Base-by-base conservation (phyloP, 2,113 vertebrate genomes). In the Lagenorhynchus albirostris region DNA sequence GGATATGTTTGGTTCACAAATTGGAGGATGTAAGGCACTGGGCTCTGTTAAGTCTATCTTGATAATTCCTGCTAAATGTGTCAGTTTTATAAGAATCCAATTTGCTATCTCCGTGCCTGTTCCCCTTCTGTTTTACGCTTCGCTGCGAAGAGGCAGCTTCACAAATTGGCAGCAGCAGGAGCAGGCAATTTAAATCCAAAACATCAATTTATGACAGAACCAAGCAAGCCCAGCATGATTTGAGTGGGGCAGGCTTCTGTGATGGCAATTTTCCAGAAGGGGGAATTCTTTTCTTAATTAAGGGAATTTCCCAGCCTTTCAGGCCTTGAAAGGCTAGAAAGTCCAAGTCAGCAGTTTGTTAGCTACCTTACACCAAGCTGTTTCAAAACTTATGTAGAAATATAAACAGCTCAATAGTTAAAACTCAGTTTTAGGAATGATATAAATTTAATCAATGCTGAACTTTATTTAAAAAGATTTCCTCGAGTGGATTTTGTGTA, bases 301-400 rank as follows among this genome's bases (percentile, higher is more conserved):
- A 63, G 44, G 94, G 92, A 97, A 97, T 87, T 93, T 95, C 93
- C 80, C 68, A 88, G 91, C 21, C 83, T 62, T 92, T 97, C 47
- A 96, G 93, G 82, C 73, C 91, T 91, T 29, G 70, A 95, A 96
- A 94, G 79, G 4, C 50, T 92, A 82, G 63, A 97, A 95, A 83
- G 92, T 20, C 25, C 44, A 95, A 74, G 33, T 83, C 36, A 74
- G 50, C 8, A 88, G 36, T 95, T 89, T 95, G 17, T 41, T 92
- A 98, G 73, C 77, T 58, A 6, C 70, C 97, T 77, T 95, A 96
- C 44, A 96, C 44, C 92, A 89, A 95, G 77, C 55, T 92, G 29
- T 97, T 93, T 98, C 95, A 97, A 94, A 98, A 79, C 67, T 93
- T 77, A 96, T 44, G 8, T 79, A 96, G 95, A 96, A 97, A 97